Evolutionary conservation across 2,797 vertebrate genomes (phyloP), one percentile per base, ranked within the genome.

Genomic region (Falco naumanni): DNA sequence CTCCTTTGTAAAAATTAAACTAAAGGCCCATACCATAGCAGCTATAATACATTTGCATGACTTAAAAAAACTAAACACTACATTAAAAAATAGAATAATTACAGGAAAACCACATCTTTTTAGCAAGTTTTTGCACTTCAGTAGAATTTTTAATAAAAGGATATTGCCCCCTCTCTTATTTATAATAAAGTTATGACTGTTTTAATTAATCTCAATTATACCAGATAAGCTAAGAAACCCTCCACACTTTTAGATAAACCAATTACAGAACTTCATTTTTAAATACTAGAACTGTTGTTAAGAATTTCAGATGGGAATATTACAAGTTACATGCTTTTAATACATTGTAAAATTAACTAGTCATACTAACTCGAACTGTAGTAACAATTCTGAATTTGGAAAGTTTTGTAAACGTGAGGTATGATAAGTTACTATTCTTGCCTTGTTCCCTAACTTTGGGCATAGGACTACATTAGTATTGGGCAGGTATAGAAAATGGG

Each of bases 401-500:
- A 97, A 65, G 13, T 80, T 94, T 90, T 84, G 28, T 64, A 92
- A 92, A 66, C 25, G 24, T 95, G 78, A 97, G 76, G 80, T 90
- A 90, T 80, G 74, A 93, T 87, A 95, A 86, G 84, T 54, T 92
- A 79, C 83, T 97, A 5, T 90, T 95, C 92, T 97, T 88, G 89
- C 77, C 90, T 84, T 70, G 45, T 91, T 72, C 63, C 71, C 71
- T 87, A 74, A 68, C 70, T 93, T 84, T 89, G 89, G 95, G 78
- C 72, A 93, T 85, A 95, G 71, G 51, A 89, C 96, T 96, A 92
- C 84, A 96, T 95, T 82, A 96, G 91, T 93, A 96, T 39, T 95
- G 96, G 98, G 97, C 96, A 98, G 92, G 84, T 97, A 96, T 53
- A 98, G 97, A 95, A 97, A 97, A 95, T 64, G 96, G 97, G 96